Percentiles rank a stretch among this genome's conserved stretches.
Evolutionary conservation across 2,797 vertebrate species (phyloP).

Genomic region (Triplophysa bombifrons): DNA sequence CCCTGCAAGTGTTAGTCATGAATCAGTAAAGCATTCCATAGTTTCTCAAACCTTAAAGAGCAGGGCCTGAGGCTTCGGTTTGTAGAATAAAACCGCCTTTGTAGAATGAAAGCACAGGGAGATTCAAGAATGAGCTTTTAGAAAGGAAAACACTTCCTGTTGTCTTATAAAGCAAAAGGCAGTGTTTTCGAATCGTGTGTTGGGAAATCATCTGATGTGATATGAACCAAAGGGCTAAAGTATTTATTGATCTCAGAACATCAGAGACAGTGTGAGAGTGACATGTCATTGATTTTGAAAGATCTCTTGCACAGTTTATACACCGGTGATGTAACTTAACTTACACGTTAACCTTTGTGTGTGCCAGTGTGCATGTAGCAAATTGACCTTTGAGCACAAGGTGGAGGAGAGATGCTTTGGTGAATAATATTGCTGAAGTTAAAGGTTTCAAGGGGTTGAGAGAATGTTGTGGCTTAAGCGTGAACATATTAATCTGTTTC

Average conservation of each 20-base stretch:
- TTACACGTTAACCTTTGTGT: conserved; percentile 30
- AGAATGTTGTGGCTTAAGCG: neutral
- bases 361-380: conserved; percentile 36
- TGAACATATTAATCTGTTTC: neutral
- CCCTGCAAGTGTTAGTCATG: neutral
- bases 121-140: conserved; percentile 27
- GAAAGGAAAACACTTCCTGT: conserved; percentile 5
- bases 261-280: neutral
- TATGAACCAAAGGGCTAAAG: neutral
- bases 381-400: conserved; percentile 58
- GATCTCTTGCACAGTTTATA: conserved; percentile 31
- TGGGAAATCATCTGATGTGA: conserved; percentile 22
- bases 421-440: conserved; percentile 10
- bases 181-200: neutral
- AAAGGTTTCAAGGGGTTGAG: neutral
- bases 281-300: conserved; percentile 8
- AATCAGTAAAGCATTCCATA: conserved; percentile 29
- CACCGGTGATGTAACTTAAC: conserved; percentile 40
- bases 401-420: conserved; percentile 52
- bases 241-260: conserved; percentile 14
- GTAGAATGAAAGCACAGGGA: conserved; percentile 20
- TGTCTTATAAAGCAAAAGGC: neutral
- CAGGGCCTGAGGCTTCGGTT: conserved; percentile 18
- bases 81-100: conserved; percentile 35
- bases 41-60: conserved; percentile 23